These are phyloP conservation scores for Myopa tessellatipennis DNA, from an alignment of 2,888 invertebrate species.

Conservation along the genomic window DNA sequence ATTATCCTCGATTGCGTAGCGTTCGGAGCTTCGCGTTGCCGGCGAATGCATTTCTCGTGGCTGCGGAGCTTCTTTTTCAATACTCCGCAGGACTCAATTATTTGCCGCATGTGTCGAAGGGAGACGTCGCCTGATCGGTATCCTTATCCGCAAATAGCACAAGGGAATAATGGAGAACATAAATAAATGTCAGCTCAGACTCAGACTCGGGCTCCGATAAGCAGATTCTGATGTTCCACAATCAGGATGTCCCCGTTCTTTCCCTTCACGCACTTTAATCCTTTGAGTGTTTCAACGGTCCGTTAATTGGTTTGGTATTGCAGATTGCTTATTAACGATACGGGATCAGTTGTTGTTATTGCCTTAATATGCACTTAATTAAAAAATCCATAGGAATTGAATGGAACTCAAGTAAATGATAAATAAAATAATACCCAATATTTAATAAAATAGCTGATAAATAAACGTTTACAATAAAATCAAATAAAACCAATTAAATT, in stretches of 20 bases:
- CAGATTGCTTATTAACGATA: too few relatives aligned
- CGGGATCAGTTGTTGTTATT: too few relatives aligned
- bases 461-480: not conserved
- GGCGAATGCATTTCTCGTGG: conserved; percentile 3
- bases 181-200: not conserved
- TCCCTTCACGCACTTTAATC: not conserved
- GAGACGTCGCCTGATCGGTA: not conserved
- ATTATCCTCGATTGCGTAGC: not conserved
- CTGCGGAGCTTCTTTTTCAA: not conserved
- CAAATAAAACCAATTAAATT: not conserved
- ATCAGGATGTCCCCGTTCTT: not conserved
- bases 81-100: not conserved
- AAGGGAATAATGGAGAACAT: not conserved
- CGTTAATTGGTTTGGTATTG: not conserved
- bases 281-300: not conserved
- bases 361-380: not conserved
- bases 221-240: not conserved
- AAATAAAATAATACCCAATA: not conserved
- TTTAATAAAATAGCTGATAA: not conserved
- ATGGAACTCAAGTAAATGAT: not conserved
- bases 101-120: not conserved
- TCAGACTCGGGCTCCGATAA: not conserved
- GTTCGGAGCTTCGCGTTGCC: not conserved
- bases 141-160: not conserved
- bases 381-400: not conserved